Conservation (phyloP, 2,888 invertebrate genomes). For the Cephus nigrinus region DNA sequence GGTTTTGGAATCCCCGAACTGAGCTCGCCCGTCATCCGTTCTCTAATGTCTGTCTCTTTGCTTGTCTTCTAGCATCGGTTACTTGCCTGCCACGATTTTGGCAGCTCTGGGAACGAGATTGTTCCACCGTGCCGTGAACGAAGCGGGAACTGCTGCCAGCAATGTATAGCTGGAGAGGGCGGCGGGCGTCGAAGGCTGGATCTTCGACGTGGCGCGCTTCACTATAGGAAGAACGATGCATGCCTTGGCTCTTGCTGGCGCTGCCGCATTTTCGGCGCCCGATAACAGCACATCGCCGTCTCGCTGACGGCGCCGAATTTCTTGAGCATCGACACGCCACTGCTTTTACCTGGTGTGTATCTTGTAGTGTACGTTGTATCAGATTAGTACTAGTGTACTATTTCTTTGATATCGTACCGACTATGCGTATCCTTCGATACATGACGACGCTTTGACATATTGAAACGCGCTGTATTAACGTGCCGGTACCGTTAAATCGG, state of each 20-base stretch:
- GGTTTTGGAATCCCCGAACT: conserved; percentile 15
- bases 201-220: background rate
- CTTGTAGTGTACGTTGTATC: background rate
- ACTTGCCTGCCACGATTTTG: background rate
- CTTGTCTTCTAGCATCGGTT: background rate
- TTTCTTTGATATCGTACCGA: background rate
- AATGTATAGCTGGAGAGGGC: background rate
- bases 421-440: background rate
- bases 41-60: background rate
- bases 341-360: background rate
- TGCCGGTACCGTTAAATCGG: background rate
- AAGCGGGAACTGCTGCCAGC: background rate
- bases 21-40: background rate
- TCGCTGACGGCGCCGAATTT: background rate
- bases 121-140: background rate
- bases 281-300: background rate
- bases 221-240: background rate
- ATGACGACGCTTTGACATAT: background rate
- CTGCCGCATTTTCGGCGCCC: background rate
- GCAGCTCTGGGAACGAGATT: background rate
- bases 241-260: background rate
- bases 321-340: background rate
- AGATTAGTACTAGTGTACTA: background rate
- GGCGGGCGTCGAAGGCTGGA: background rate
- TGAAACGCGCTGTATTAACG: background rate